Conservation (phyloP, 2,888 invertebrate species). For the Trisateles emortualis region DNA sequence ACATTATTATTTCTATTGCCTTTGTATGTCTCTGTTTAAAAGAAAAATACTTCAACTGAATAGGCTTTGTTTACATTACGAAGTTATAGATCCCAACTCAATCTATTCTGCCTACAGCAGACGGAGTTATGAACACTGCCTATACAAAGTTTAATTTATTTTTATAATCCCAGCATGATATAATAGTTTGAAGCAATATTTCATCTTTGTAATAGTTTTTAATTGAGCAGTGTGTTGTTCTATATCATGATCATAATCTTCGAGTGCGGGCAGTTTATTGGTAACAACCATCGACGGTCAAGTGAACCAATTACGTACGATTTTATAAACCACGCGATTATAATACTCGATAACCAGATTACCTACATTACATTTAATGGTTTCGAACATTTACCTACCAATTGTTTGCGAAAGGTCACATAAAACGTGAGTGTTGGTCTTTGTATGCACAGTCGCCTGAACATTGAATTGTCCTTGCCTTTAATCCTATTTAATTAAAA, state of each 20-base stretch:
- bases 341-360: conserved; percentile 44
- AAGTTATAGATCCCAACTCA: conserved; percentile 16
- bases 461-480: conserved; percentile 27
- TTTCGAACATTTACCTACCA: conserved; percentile 38
- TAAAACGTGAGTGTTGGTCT: conserved; percentile 34
- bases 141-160: conserved; percentile 3
- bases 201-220: conserved; percentile 33
- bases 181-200: conserved; percentile 39
- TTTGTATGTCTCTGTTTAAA: conserved; percentile 5
- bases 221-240: conserved; percentile 30
- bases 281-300: conserved; percentile 37
- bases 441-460: conserved; percentile 27
- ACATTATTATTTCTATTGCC: background rate
- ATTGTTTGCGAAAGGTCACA: conserved; percentile 45
- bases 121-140: background rate
- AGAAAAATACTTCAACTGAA: conserved; percentile 33
- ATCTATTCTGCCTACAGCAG: background rate
- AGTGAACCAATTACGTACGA: conserved; percentile 48
- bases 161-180: conserved; percentile 9
- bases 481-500: conserved; percentile 23
- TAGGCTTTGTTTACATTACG: conserved; percentile 31
- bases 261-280: conserved; percentile 46
- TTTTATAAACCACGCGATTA: conserved; percentile 42
- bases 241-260: conserved; percentile 33
- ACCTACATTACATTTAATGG: conserved; percentile 42